Conservation (phyloP, 1,140 invertebrate genomes). For the Meloidogyne chitwoodi region DNA sequence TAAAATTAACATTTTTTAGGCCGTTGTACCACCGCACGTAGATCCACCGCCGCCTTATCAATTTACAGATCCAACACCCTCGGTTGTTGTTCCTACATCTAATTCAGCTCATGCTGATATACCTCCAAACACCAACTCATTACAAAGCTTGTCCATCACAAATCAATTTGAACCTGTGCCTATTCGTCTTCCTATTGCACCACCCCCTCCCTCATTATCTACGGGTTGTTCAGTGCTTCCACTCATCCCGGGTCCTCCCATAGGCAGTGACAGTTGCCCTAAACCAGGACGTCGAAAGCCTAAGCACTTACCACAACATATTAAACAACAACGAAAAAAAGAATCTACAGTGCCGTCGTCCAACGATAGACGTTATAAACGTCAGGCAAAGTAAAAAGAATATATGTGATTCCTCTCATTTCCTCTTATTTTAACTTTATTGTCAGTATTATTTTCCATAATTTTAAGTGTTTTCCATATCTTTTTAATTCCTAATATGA, state of each 20-base stretch:
- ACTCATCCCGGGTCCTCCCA: constrained; percentile 33
- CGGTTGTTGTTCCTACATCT: neutral
- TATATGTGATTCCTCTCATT: neutral
- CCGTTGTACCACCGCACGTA: neutral
- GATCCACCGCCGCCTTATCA: constrained; percentile 52
- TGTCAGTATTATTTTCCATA: no score
- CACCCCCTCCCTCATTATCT: constrained; percentile 20
- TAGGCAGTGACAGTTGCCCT: constrained; percentile 28
- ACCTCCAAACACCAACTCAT: neutral
- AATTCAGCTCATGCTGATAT: neutral
- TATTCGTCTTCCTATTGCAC: constrained; percentile 29
- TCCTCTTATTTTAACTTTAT: neutral
- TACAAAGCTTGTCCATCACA: neutral
- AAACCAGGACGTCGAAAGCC: constrained; percentile 26
- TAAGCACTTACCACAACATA: constrained; percentile 6
- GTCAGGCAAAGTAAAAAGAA: neutral
- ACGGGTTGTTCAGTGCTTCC: constrained; percentile 2
- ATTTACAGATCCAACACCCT: constrained; percentile 30
- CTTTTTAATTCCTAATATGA: no score
- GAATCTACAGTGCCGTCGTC: neutral
- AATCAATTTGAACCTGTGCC: constrained; percentile 12
- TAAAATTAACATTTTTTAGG: neutral
- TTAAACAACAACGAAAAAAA: constrained; percentile 14
- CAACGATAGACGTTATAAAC: constrained; percentile 13
- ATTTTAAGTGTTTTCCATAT: no score